These are phyloP conservation scores for Cololabis saira DNA, from an alignment of 2,113 vertebrate genomes.

Conservation along the genomic window DNA sequence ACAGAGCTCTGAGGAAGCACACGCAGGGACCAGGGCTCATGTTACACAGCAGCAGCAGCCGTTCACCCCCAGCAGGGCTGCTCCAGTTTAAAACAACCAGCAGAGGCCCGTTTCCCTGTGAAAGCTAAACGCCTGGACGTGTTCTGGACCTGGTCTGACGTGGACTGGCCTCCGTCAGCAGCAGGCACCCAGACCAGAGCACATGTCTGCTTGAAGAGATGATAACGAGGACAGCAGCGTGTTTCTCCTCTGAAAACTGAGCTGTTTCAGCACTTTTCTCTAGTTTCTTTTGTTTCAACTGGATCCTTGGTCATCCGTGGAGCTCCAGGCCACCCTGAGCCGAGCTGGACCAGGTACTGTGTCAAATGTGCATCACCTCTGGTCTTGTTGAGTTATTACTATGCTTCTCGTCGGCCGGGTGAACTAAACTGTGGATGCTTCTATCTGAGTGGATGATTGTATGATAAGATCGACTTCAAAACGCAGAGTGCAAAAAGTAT, in stretches of 20 bases:
- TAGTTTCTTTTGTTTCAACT: constrained; percentile 18
- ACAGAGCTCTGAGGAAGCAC: neutral
- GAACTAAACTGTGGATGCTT: no score
- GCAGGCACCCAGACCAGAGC: neutral
- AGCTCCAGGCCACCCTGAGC: constrained; percentile 2
- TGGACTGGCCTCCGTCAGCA: constrained; percentile 2
- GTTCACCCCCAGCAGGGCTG: constrained; percentile 39
- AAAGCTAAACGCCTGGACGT: neutral
- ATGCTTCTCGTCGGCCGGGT: neutral
- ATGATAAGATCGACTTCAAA: no score
- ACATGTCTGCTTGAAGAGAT: neutral
- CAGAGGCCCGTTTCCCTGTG: neutral
- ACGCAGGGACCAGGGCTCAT: constrained; percentile 25
- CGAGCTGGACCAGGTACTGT: constrained; percentile 28
- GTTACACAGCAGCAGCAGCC: constrained; percentile 38
- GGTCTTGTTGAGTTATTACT: neutral
- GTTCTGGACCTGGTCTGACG: constrained; percentile 6
- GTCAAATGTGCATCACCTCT: neutral
- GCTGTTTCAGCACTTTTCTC: neutral
- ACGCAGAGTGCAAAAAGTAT: no score
- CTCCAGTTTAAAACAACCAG: neutral
- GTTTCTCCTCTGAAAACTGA: constrained; percentile 28
- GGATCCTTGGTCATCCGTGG: constrained; percentile 1
- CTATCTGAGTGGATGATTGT: no score
- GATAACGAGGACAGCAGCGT: constrained; percentile 7